These are phyloP conservation scores for Strix occidentalis DNA, from an alignment of 2,797 vertebrate species.

Conservation along the genomic window DNA sequence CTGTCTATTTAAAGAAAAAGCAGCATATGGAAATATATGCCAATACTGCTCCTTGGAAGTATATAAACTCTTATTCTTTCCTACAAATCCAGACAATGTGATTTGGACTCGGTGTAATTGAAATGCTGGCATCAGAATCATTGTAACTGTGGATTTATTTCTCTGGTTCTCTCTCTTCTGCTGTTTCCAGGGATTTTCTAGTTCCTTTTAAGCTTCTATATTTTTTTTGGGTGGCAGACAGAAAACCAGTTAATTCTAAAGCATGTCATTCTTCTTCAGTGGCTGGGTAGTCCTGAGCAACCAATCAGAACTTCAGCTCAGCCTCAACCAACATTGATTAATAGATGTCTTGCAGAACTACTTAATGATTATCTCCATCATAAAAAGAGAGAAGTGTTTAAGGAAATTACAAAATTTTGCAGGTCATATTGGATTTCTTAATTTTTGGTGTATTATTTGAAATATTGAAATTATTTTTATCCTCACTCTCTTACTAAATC, in stretches of 20 bases:
- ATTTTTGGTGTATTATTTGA: conserved; percentile 44
- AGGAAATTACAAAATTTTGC: conserved; percentile 48
- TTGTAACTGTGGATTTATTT: neutral
- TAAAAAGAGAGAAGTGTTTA: conserved; percentile 55
- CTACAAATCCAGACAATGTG: neutral
- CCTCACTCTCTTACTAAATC: neutral
- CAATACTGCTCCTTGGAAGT: neutral
- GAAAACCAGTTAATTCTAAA: neutral
- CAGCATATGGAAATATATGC: neutral
- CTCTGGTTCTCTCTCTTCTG: neutral
- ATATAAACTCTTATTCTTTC: neutral
- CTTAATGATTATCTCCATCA: conserved; percentile 68
- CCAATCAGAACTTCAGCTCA: conserved; percentile 79
- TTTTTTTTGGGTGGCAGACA: neutral
- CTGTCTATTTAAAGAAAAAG: neutral
- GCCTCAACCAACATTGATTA: conserved; percentile 78
- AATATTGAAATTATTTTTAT: neutral
- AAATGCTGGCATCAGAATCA: neutral
- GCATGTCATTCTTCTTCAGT: conserved; percentile 65
- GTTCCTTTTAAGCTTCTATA: neutral
- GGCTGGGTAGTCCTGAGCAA: conserved; percentile 70
- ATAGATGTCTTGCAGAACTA: conserved; percentile 71
- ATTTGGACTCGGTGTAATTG: neutral
- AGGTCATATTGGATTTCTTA: conserved; percentile 58
- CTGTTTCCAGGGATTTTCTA: neutral